Base-by-base conservation (phyloP, 2,888 invertebrate genomes). In the Pyrgus malvae region DNA sequence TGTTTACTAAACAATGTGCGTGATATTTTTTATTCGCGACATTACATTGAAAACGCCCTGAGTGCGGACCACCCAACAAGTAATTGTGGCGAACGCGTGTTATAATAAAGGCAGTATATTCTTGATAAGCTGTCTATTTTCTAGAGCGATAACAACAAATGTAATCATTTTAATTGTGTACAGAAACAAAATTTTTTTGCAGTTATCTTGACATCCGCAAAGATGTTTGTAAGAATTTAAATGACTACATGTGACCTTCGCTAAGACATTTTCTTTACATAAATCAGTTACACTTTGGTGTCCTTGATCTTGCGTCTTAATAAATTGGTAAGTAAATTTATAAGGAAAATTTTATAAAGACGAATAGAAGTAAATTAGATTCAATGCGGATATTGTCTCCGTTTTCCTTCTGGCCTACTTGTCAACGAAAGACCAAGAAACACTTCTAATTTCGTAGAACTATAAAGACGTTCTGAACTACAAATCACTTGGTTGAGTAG, bases 1-100 rank as follows among this genome's bases (percentile, higher is more conserved):
- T 76, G 74, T 83, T 83, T 80, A 74, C 69, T 69, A 81, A 82
- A 78, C 76, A 70, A 59, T 50, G 54, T 55, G 50, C 51, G 61
- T 65, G 67, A 62, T 64, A 65, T 69, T 71, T 67, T 69, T 68
- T 65, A 65, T 67, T 64, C 61, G 68, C 71, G 68, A 74, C 67
- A 70, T 61, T 60, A 54, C 63, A 64, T 57, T 57, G 60, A 58
- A 65, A 68, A 69, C 69, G 63, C 63, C 64, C 63, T 57, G 55
- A 48, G 59, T 56, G 50, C 50, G 56, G 69, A 67, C 70, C 72
- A 74, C 72, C 72, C 73, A 73, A 64, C 65, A 55, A 57, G 70
- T 61, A 62, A 62, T 66, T 67, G 62, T 64, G 57, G 48, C 59
- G 64, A 68, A 66, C 70, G 74, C 66, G 76, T 82, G 77, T 72